phyloP scores from a whole-genome alignment of 2,888 invertebrate genomes.

The Hypercompe scribonia region DNA sequence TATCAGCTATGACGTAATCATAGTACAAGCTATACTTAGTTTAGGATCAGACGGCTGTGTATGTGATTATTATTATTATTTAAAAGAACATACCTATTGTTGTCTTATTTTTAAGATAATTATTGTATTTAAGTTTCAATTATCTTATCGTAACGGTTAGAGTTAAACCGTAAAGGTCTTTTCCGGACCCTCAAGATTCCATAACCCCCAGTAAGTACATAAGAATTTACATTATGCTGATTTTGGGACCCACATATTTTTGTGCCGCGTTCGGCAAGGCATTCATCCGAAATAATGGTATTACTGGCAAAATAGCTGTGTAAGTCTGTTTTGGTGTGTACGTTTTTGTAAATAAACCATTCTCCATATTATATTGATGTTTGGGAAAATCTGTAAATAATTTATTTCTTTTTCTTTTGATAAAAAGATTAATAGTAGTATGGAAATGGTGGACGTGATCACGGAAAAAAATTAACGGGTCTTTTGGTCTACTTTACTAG shows the following conservation, averaged over 20 bases:
- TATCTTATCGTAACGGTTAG: not conserved
- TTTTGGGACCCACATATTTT: not conserved
- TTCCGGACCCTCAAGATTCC: not conserved
- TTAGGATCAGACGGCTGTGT: too few species aligned
- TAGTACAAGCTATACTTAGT: too few species aligned
- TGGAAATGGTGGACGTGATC: too few species aligned
- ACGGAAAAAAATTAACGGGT: too few species aligned
- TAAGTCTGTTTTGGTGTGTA: not conserved
- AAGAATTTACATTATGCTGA: not conserved
- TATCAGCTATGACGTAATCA: too few species aligned
- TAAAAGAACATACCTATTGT: too few species aligned
- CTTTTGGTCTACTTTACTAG: too few species aligned
- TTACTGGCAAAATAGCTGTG: not conserved
- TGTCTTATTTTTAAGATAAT: not conserved
- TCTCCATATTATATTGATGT: not conserved
- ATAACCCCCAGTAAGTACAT: not conserved
- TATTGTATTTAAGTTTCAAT: not conserved
- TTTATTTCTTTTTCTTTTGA: too few species aligned
- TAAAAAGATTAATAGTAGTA: too few species aligned
- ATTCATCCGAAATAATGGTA: not conserved
- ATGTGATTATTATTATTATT: too few species aligned
- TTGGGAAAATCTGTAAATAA: too few species aligned
- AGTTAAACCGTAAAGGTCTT: not conserved
- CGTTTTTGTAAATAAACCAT: not conserved
- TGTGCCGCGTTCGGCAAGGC: not conserved